Evolutionary conservation across 1,140 invertebrate species (phyloP).

Genomic region (Chironomus striatipennis): DNA sequence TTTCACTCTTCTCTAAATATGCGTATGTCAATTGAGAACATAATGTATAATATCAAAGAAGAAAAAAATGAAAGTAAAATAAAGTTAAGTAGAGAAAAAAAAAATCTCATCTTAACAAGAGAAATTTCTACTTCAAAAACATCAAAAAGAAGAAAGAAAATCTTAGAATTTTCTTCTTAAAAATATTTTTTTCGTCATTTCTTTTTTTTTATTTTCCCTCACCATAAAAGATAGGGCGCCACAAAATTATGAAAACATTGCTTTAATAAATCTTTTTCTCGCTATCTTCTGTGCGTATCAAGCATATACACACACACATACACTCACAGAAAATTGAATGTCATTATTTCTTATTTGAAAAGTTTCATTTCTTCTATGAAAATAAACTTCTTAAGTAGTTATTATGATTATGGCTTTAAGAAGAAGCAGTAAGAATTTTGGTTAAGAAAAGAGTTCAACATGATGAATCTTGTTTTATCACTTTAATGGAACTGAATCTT

Average conservation of each 20-base stretch:
- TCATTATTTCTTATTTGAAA: constrained; percentile 15
- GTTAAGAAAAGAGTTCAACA: background rate
- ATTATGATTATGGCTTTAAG: background rate
- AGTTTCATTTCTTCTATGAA: background rate
- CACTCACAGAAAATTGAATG: constrained; percentile 5
- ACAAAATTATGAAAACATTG: background rate
- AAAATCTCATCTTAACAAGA: background rate
- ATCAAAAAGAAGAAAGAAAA: background rate
- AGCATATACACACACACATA: background rate
- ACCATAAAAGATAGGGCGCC: background rate
- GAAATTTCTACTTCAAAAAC: constrained; percentile 7
- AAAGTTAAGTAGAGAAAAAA: background rate
- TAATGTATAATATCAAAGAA: background rate
- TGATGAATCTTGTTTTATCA: too few relatives aligned
- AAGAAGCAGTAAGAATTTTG: background rate
- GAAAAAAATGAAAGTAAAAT: background rate
- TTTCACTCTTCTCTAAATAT: too few relatives aligned
- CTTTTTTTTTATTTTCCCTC: too few relatives aligned
- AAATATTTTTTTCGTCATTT: background rate
- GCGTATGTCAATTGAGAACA: too few relatives aligned
- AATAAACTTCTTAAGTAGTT: too few relatives aligned
- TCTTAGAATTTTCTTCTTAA: background rate
- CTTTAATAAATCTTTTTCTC: constrained; percentile 4
- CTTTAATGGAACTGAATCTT: too few relatives aligned
- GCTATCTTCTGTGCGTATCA: background rate